These are phyloP conservation scores for Macaria liturata DNA, from an alignment of 2,888 invertebrate species.

Conservation along the genomic window DNA sequence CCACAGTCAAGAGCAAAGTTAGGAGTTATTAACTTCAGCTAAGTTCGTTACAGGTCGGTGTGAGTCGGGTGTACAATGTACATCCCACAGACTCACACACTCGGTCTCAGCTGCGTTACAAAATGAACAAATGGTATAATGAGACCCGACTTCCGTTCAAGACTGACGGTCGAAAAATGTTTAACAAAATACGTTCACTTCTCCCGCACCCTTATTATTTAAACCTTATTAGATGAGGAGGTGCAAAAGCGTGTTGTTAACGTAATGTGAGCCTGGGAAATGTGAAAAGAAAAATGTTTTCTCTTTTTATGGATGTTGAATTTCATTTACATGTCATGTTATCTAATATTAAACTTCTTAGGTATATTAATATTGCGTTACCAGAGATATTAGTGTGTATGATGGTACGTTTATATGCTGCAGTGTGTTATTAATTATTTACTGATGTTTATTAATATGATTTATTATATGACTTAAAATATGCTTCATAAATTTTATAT, in stretches of 20 bases:
- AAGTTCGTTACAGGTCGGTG: constrained; percentile 54
- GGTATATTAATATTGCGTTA: too few species aligned
- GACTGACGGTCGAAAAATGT: constrained; percentile 32
- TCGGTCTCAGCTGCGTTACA: constrained; percentile 51
- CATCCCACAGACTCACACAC: constrained; percentile 29
- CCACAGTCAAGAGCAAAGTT: constrained; percentile 48
- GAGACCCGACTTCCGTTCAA: constrained; percentile 33
- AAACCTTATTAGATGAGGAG: constrained; percentile 34
- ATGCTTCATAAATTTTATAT: too few species aligned
- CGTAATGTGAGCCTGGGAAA: constrained; percentile 22
- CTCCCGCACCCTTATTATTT: constrained; percentile 35
- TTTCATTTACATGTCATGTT: constrained; percentile 7
- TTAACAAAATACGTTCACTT: constrained; percentile 31
- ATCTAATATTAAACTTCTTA: not conserved
- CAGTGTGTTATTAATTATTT: too few species aligned
- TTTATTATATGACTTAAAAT: too few species aligned
- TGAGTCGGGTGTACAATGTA: constrained; percentile 42
- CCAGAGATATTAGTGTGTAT: too few species aligned
- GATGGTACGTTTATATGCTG: too few species aligned
- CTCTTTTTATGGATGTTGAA: constrained; percentile 9
- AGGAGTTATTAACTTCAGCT: constrained; percentile 62
- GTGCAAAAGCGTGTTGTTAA: constrained; percentile 28
- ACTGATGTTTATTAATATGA: too few species aligned
- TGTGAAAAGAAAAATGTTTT: constrained; percentile 15
- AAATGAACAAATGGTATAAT: constrained; percentile 57